Evolutionary conservation across 2,888 invertebrate genomes (phyloP).

Genomic region (Brachylomia viminalis): DNA sequence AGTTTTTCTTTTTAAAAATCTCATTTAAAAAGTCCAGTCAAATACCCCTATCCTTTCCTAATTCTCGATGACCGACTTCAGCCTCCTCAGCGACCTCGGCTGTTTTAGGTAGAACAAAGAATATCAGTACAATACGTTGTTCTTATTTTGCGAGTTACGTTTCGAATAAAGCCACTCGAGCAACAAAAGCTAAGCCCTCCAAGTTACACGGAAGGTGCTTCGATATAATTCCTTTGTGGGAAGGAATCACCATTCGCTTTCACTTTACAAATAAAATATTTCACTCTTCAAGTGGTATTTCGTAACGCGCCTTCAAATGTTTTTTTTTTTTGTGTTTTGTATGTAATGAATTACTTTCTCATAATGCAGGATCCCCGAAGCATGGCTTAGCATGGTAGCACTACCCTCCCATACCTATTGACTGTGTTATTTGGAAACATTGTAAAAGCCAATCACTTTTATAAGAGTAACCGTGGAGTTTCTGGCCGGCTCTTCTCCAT

Average conservation of each 20-base stretch:
- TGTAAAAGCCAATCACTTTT: no score
- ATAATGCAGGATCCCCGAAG: no score
- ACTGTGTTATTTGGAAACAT: no score
- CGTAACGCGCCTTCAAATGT: conserved; percentile 10
- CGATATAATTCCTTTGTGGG: conserved; percentile 47
- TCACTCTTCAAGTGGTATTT: conserved; percentile 36
- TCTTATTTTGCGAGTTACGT: conserved; percentile 41
- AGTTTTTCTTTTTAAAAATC: no score
- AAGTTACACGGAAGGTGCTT: conserved; percentile 41
- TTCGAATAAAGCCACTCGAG: conserved; percentile 27
- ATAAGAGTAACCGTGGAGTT: no score
- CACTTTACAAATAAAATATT: conserved; percentile 48
- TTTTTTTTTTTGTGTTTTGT: background rate
- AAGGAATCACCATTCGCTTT: conserved; percentile 38
- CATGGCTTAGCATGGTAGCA: no score
- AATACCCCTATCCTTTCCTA: background rate
- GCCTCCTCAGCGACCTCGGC: no score
- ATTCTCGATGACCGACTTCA: background rate
- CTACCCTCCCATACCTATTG: no score
- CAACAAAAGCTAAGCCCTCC: conserved; percentile 41
- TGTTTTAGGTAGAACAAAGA: background rate
- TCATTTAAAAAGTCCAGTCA: background rate
- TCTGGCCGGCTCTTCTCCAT: no score
- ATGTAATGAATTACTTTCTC: conserved; percentile 19
- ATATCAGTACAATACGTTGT: conserved; percentile 27